Evolutionary conservation across 2,113 vertebrate species (phyloP).

Genomic region (Microcebus tavaratra): DNA sequence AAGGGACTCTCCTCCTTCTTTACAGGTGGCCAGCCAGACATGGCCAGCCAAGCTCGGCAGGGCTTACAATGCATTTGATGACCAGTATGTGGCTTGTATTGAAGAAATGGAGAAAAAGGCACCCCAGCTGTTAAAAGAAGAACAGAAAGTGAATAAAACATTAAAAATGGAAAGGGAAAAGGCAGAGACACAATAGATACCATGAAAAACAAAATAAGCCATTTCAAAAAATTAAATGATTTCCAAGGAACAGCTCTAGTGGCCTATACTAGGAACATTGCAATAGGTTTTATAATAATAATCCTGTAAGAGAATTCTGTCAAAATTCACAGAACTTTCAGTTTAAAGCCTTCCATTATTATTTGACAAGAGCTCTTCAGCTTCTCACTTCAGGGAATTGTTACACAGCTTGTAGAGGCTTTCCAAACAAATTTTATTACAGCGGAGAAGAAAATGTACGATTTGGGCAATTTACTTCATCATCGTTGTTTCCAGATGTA

Average conservation of each 20-base stretch:
- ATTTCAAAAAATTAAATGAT: background rate
- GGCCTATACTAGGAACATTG: background rate
- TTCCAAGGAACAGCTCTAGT: background rate
- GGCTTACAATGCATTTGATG: background rate
- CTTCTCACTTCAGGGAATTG: background rate
- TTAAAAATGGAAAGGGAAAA: background rate
- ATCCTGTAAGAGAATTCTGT: background rate
- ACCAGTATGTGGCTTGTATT: background rate
- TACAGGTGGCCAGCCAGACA: background rate
- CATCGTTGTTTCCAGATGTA: background rate
- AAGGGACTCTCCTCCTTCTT: background rate
- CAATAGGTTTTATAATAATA: background rate
- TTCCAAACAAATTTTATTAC: background rate
- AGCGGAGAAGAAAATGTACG: background rate
- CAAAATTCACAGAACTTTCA: background rate
- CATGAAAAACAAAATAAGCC: background rate
- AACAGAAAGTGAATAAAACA: background rate
- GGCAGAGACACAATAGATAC: background rate
- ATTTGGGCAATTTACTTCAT: constrained; percentile 42
- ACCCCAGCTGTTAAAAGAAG: constrained; percentile 10
- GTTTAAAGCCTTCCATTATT: constrained; percentile 55
- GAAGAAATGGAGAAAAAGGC: background rate
- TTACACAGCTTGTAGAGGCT: background rate
- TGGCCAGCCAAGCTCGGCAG: fast-evolving
- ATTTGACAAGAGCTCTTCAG: constrained; percentile 65